Base-by-base conservation (phyloP, 2,113 vertebrate genomes). In the Nestor notabilis region DNA sequence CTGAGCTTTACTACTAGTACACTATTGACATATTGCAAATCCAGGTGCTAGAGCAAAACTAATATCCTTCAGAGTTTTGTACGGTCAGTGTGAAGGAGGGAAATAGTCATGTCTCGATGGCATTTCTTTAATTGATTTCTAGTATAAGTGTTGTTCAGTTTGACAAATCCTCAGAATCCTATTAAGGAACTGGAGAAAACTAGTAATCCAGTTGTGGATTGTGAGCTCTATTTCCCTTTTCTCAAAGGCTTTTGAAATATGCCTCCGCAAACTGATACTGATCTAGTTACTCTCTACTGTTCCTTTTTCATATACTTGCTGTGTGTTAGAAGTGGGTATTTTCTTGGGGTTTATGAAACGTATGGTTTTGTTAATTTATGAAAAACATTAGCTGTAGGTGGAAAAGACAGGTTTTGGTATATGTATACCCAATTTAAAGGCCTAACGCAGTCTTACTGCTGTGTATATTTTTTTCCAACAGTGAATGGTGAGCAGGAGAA, bases 401-500 rank as follows among this genome's bases (percentile, higher is more conserved):
- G 43, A 49, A 39, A 41, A 53, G 37, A 46, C 17, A 5, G 18
- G 9, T 23, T 12, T 61, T 82, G 52, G 13, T 56, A 33, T 70
- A 7, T 21, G 2, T 19, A 24, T 85, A 33, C 14, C 25, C 3
- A 19, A 0, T 68, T 82, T 68, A 63, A 82, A 91, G 56, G 41
- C 13, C 18, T 65, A 5, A 13, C 52, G 35, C 20, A 55, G 11
- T 78, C 33, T 93, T 63, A 80, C n/a, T n/a, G 5, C 25, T 69
- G 5, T 60, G 18, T 92, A 2, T 70, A 3, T 94, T 82, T 66
- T 93, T 47, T 91, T 39, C 81, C 55, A 79, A 50, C 97, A 99
- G 99, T 99, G 76, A 99, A 99, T 14, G 99, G 99, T 14, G 99
- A 99, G 92, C 99, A 99, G 89, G 99, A 99, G 96, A 99, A 98